Conservation (phyloP, 2,797 vertebrate genomes). For the Pristis pectinata region DNA sequence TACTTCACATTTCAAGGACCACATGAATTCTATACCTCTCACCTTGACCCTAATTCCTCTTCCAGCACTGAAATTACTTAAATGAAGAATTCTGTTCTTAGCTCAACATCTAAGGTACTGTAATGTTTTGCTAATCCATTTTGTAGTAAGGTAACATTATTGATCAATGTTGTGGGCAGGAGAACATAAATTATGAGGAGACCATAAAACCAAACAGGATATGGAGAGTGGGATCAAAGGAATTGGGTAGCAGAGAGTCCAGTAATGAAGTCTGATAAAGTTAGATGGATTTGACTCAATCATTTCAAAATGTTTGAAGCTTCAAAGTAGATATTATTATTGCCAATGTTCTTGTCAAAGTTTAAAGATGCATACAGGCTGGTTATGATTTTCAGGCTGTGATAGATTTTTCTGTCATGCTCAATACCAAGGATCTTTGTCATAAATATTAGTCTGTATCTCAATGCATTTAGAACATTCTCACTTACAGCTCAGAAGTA, state of each 20-base stretch:
- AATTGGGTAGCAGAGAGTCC: neutral
- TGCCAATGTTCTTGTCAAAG: neutral
- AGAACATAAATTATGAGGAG: neutral
- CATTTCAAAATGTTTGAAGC: neutral
- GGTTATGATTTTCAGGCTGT: neutral
- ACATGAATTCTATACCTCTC: neutral
- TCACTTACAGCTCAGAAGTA: too few species aligned
- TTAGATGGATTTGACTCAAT: neutral
- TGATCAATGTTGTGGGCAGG: neutral
- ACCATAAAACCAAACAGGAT: neutral
- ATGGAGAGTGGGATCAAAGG: neutral
- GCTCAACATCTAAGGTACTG: neutral
- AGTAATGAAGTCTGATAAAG: neutral
- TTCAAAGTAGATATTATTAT: neutral
- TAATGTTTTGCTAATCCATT: neutral
- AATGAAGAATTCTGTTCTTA: neutral
- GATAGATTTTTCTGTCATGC: neutral
- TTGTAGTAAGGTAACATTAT: neutral
- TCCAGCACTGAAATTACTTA: neutral
- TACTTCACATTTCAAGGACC: neutral
- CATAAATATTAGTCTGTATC: too few species aligned
- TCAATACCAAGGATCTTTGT: too few species aligned
- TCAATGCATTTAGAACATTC: too few species aligned
- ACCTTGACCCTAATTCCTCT: neutral
- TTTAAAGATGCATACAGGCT: neutral